These are phyloP conservation scores for Cherax destructor DNA, from an alignment of 1,140 invertebrate genomes.

Conservation along the genomic window DNA sequence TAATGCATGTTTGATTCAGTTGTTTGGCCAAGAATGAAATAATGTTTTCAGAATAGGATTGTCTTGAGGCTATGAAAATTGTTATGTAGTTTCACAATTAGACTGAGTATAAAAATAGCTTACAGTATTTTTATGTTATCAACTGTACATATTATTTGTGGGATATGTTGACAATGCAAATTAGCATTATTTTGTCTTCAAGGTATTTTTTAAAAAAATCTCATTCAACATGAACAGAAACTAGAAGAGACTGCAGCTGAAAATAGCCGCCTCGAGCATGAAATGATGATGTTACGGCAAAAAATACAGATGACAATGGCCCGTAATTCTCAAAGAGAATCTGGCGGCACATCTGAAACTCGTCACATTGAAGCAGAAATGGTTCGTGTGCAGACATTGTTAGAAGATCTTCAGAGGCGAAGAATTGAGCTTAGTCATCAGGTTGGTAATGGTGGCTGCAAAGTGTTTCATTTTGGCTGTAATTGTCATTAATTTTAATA, in stretches of 20 bases:
- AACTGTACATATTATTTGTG: neutral
- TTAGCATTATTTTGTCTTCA: neutral
- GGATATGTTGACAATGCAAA: neutral
- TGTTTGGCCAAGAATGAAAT: neutral
- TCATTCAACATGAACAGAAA: slow-evolving; percentile 80
- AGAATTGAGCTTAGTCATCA: slow-evolving; percentile 78
- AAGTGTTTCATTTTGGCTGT: no score
- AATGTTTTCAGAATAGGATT: neutral
- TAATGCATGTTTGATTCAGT: slow-evolving; percentile 37
- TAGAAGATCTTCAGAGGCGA: slow-evolving; percentile 88
- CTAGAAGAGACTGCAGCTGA: slow-evolving; percentile 92
- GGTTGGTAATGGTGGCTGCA: slow-evolving; percentile 27
- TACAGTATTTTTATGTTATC: neutral
- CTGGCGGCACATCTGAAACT: slow-evolving; percentile 67
- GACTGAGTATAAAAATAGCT: neutral
- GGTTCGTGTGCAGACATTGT: slow-evolving; percentile 86
- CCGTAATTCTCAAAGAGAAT: slow-evolving; percentile 73
- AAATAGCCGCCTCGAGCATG: slow-evolving; percentile 90
- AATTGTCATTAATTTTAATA: no score
- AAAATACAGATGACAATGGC: slow-evolving; percentile 83
- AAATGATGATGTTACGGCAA: slow-evolving; percentile 87
- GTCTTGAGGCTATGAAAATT: neutral
- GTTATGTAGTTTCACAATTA: neutral
- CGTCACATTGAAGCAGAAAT: slow-evolving; percentile 85
- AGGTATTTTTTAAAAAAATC: neutral